Percentiles rank a stretch among this genome's conserved stretches.
Conservation (phyloP, 2,113 vertebrate genomes). For the Colius striatus region DNA sequence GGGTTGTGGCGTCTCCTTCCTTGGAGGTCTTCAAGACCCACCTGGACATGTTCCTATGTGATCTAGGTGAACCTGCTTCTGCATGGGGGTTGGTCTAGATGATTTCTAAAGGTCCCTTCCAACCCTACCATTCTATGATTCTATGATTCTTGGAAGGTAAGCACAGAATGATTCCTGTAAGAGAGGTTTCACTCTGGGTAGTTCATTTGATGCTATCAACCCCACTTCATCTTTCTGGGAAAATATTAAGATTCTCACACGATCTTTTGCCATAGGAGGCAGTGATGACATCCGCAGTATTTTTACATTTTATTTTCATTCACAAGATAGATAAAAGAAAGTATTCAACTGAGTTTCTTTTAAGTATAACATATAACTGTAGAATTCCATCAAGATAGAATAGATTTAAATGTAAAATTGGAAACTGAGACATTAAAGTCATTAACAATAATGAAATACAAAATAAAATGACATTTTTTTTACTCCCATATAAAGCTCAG, state of each 20-base stretch:
- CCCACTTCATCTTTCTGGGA: neutral
- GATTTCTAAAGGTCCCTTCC: no score
- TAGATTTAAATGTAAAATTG: neutral
- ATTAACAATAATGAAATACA: neutral
- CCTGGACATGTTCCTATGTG: no score
- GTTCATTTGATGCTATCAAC: neutral
- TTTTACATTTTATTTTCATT: neutral
- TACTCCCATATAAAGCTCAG: neutral
- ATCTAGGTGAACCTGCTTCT: no score
- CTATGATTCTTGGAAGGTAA: neutral
- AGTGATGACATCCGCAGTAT: neutral
- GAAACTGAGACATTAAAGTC: neutral
- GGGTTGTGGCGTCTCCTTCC: no score
- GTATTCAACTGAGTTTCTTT: neutral
- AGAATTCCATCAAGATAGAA: neutral
- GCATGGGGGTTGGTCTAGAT: no score
- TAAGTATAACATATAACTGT: neutral
- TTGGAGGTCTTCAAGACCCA: no score
- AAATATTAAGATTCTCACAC: neutral
- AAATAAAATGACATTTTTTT: neutral
- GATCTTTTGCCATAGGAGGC: neutral
- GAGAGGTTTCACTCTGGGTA: neutral
- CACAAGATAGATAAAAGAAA: neutral
- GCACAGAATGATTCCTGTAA: neutral
- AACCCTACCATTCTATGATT: no score